Evolutionary conservation across 2,888 invertebrate species (phyloP).

Genomic region (Agriopis leucophaearia): DNA sequence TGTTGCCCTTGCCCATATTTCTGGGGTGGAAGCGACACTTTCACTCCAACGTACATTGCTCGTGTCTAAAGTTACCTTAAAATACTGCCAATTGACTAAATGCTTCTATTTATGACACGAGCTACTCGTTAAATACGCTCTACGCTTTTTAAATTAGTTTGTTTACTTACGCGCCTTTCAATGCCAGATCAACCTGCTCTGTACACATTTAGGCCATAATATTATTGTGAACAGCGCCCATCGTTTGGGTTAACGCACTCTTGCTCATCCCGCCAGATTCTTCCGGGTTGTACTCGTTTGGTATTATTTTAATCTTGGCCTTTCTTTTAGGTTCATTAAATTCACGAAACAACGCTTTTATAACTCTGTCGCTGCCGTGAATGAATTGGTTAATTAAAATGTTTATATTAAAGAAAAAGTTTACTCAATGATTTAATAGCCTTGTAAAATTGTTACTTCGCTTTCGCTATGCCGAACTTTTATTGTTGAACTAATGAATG

Average conservation of each 20-base stretch:
- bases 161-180: conserved; percentile 70
- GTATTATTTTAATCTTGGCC: conserved; percentile 51
- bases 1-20: conserved; percentile 53
- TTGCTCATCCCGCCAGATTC: conserved; percentile 61
- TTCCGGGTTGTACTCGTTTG: conserved; percentile 64
- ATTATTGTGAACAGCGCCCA: conserved; percentile 67
- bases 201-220: conserved; percentile 65
- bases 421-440: conserved; percentile 24
- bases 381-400: conserved; percentile 18
- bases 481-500: conserved; percentile 19
- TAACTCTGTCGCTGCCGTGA: not conserved
- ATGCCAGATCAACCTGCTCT: conserved; percentile 64
- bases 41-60: conserved; percentile 36
- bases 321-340: conserved; percentile 30
- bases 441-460: conserved; percentile 24
- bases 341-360: not conserved
- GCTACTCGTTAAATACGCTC: conserved; percentile 56
- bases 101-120: conserved; percentile 43
- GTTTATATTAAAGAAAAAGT: conserved; percentile 13
- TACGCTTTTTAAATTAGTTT: conserved; percentile 65
- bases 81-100: conserved; percentile 39
- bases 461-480: conserved; percentile 27
- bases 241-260: conserved; percentile 74
- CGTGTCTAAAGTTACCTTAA: conserved; percentile 36
- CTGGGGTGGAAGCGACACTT: conserved; percentile 53